These are phyloP conservation scores for Acrobasis repandana DNA, from an alignment of 2,888 invertebrate genomes.

Conservation along the genomic window DNA sequence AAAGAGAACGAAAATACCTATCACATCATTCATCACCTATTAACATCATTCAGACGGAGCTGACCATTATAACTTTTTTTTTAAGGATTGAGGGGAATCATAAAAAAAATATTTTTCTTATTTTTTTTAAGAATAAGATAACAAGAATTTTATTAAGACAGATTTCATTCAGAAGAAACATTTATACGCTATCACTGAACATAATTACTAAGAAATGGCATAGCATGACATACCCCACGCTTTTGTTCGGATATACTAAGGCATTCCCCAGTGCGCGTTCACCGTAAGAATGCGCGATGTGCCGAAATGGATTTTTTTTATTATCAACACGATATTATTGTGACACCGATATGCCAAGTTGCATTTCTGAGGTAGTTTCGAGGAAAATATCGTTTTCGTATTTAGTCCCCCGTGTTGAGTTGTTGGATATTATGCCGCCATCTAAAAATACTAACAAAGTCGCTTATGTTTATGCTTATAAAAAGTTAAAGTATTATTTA, in stretches of 20 bases:
- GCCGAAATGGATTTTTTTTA: slow-evolving; percentile 13
- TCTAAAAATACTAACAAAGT: too few relatives aligned
- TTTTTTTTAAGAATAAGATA: too few relatives aligned
- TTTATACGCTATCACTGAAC: not conserved
- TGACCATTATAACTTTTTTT: too few relatives aligned
- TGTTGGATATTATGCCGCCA: too few relatives aligned
- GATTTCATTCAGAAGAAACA: not conserved
- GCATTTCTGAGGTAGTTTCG: not conserved
- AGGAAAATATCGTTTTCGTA: not conserved
- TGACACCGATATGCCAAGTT: not conserved
- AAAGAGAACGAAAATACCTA: too few relatives aligned
- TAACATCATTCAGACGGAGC: too few relatives aligned
- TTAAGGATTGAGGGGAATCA: too few relatives aligned
- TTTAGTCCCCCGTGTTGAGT: not conserved
- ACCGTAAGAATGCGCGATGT: slow-evolving; percentile 13
- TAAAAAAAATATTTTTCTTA: too few relatives aligned
- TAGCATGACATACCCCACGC: not conserved
- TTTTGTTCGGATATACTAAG: slow-evolving; percentile 4
- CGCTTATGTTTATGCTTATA: too few relatives aligned
- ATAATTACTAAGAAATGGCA: not conserved
- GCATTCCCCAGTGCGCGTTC: slow-evolving; percentile 5
- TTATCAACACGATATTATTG: slow-evolving; percentile 18
- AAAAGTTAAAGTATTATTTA: too few relatives aligned
- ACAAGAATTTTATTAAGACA: too few relatives aligned
- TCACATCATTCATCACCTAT: too few relatives aligned